Conservation (phyloP, 1,140 invertebrate species). For the Eulimnadia texana region DNA sequence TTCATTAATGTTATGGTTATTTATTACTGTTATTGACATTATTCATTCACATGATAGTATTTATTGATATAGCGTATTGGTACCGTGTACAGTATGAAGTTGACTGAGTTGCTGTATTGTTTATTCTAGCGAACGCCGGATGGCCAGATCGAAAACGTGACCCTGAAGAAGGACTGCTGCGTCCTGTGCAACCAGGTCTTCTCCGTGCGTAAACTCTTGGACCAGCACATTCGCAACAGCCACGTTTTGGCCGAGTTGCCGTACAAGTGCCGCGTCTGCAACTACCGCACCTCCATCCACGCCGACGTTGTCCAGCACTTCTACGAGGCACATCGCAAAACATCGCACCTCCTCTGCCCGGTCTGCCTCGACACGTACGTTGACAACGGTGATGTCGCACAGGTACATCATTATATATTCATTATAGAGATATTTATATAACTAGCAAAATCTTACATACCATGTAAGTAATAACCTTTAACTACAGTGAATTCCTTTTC, state of each 20-base stretch:
- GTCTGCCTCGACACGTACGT: slow-evolving; percentile 5
- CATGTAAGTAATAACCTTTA: too few relatives aligned
- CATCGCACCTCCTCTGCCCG: not conserved
- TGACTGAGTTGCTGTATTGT: not conserved
- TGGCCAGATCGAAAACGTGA: slow-evolving; percentile 17
- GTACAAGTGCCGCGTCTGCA: slow-evolving; percentile 56
- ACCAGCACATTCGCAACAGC: slow-evolving; percentile 55
- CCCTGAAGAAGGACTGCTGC: slow-evolving; percentile 19
- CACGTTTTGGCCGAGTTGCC: slow-evolving; percentile 63
- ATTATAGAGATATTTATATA: too few relatives aligned
- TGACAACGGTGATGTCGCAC: not conserved
- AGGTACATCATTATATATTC: too few relatives aligned
- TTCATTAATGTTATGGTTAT: too few relatives aligned
- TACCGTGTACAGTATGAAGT: too few relatives aligned
- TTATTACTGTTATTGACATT: too few relatives aligned
- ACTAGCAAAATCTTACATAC: too few relatives aligned
- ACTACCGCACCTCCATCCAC: slow-evolving; percentile 56
- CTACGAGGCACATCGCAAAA: slow-evolving; percentile 14
- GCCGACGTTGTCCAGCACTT: slow-evolving; percentile 46
- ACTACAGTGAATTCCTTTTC: too few relatives aligned
- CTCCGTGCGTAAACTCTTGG: slow-evolving; percentile 28
- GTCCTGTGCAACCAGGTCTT: slow-evolving; percentile 27
- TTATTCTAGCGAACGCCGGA: slow-evolving; percentile 21
- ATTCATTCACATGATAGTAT: too few relatives aligned
- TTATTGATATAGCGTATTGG: too few relatives aligned